Evolutionary conservation across 2,797 vertebrate species (phyloP).

Genomic region (Caiman crocodilus): DNA sequence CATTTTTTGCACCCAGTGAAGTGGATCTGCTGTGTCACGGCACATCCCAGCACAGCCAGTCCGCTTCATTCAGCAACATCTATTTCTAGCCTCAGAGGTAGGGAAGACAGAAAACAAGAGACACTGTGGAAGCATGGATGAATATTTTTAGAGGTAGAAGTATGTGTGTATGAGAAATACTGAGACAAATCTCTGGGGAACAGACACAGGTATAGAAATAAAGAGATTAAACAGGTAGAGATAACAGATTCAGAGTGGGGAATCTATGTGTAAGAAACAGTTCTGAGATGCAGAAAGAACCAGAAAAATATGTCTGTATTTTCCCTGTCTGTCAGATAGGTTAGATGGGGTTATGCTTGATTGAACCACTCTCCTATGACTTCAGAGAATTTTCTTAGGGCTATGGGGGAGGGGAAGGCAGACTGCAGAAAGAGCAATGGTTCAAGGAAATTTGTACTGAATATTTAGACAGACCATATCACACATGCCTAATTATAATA

Average conservation of each 20-base stretch:
- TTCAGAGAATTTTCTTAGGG: not conserved
- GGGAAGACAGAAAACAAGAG: not conserved
- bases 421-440: not conserved
- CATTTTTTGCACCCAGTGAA: too few relatives aligned
- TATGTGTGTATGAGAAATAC: not conserved
- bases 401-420: not conserved
- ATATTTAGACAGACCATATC: not conserved
- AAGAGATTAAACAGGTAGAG: not conserved
- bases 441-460: not conserved
- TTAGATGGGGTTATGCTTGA: not conserved
- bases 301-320: not conserved
- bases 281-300: not conserved
- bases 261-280: not conserved
- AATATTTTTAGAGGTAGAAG: too few relatives aligned
- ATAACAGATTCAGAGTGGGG: not conserved
- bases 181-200: not conserved
- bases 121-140: too few relatives aligned
- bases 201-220: not conserved
- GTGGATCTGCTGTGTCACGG: too few relatives aligned
- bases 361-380: not conserved
- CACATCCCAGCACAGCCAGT: too few relatives aligned
- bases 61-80: too few relatives aligned
- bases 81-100: not conserved
- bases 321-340: not conserved
- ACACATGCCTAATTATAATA: not conserved